A percentile compares a stretch with the other conserved stretches of the same genome.
These are phyloP conservation scores for Oreotrochilus melanogaster DNA, from an alignment of 2,113 vertebrate genomes.

Conservation along the genomic window DNA sequence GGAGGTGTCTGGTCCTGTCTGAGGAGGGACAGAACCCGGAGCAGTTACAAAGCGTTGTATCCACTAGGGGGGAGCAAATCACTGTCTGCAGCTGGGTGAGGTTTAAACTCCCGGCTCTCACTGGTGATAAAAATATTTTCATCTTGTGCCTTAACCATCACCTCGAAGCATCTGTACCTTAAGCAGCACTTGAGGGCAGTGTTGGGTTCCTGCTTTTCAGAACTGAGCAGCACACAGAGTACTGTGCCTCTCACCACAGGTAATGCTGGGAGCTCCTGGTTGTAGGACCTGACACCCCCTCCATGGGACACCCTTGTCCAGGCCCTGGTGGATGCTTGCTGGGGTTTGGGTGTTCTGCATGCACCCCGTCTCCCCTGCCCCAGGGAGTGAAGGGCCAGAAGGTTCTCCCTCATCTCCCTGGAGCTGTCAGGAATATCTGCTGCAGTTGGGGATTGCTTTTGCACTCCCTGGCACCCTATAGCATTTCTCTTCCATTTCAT, in stretches of 20 bases:
- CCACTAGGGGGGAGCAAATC: constrained; percentile 21
- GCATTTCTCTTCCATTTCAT: background rate
- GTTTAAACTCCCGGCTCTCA: background rate
- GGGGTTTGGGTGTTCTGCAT: background rate
- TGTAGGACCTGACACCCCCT: too few species aligned
- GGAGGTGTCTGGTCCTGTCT: background rate
- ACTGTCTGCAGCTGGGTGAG: background rate
- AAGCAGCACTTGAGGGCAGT: background rate
- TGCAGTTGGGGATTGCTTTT: background rate
- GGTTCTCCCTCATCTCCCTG: background rate
- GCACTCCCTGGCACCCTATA: too few species aligned
- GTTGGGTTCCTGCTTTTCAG: background rate
- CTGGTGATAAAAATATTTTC: background rate
- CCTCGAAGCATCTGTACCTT: background rate
- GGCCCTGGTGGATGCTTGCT: background rate
- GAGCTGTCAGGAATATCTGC: background rate
- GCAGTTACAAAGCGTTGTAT: background rate
- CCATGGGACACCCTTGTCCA: too few species aligned
- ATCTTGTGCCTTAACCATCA: background rate
- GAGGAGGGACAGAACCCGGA: too few species aligned
- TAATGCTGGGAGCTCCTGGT: too few species aligned
- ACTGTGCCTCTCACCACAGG: too few species aligned
- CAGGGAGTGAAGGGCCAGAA: background rate
- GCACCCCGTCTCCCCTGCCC: background rate
- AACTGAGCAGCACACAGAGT: background rate